Evolutionary conservation across 2,113 vertebrate genomes (phyloP).

Genomic region (Cebus imitator): DNA sequence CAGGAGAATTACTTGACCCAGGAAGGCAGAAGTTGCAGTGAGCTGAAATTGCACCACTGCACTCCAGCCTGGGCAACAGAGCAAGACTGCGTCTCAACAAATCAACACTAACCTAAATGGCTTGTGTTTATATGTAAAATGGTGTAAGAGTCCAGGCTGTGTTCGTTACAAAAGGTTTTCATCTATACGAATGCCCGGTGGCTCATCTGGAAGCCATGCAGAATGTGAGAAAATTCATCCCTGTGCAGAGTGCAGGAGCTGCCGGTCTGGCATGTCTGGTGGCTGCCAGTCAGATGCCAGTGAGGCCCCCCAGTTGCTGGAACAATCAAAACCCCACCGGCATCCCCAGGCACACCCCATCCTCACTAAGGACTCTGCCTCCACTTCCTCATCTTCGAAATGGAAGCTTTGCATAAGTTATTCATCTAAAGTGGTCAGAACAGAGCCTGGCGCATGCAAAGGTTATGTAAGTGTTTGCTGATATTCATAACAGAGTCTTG

Average conservation of each 20-base stretch:
- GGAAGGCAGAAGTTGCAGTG: too few species aligned
- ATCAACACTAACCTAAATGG: neutral
- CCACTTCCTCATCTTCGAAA: neutral
- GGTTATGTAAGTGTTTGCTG: neutral
- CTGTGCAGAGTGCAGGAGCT: neutral
- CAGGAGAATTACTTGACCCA: too few species aligned
- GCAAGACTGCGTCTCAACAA: too few species aligned
- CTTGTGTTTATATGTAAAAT: neutral
- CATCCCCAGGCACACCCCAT: accelerated
- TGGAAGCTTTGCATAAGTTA: neutral
- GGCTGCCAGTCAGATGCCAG: neutral
- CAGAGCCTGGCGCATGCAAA: neutral
- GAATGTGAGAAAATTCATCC: neutral
- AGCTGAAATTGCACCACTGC: accelerated
- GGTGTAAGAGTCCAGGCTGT: neutral
- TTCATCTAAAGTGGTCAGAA: neutral
- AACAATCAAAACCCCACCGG: neutral
- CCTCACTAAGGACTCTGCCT: neutral
- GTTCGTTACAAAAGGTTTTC: neutral
- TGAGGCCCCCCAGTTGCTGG: neutral
- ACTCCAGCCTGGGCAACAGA: too few species aligned
- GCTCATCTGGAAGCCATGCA: neutral
- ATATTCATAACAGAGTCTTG: neutral
- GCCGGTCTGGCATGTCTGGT: neutral
- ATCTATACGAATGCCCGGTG: neutral